Base-by-base conservation (phyloP, 2,888 invertebrate species). In the Lottia gigantea region DNA sequence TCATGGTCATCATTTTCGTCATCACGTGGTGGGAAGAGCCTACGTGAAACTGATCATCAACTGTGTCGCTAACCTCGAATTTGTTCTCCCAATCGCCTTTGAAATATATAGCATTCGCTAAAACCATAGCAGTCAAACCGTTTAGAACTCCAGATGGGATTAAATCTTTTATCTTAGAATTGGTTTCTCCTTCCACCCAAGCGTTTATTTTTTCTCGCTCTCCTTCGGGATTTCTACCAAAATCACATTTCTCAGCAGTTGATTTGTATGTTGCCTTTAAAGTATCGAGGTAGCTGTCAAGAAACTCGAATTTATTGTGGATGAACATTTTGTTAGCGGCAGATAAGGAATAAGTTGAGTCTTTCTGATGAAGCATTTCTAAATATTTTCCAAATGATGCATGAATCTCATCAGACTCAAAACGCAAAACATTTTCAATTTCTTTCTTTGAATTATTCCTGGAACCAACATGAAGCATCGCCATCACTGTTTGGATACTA, bases 141-240 rank as follows among this genome's bases (percentile, higher is more conserved):
- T 76, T 82, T 16, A 90, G 77, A 11, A 81, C 76, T n/a, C 91
- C 91, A 1, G 91, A 19, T 1, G 90, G 86, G 66, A 98, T 88
- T 1, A 98, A 90, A 80, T 95, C 91, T 78, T 92, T 92, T 71
- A 98, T 97, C 86, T 93, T 95, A 12, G 93, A 89, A 68, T 94
- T 92, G 0, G 98, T 98, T 83, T 94, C 91, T 7, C 91, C 87
- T 83, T 93, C 92, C 61, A 95, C 95, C 95, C 96, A 96, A 47
- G 87, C 80, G 85, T 98, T 98, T 65, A 98, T 95, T 26, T 72
- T 74, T 16, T 46, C 4, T 62, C 83, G 70, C 16, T 89, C 84
- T 0, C 90, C 91, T 0, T 82, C 82, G 0, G 83, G 46, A 55
- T 83, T 74, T 8, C 67, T 67, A 1, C 45, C 73, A 76, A 84